Evolutionary conservation across 2,888 invertebrate genomes (phyloP).

Genomic region (Pandemis heparana): DNA sequence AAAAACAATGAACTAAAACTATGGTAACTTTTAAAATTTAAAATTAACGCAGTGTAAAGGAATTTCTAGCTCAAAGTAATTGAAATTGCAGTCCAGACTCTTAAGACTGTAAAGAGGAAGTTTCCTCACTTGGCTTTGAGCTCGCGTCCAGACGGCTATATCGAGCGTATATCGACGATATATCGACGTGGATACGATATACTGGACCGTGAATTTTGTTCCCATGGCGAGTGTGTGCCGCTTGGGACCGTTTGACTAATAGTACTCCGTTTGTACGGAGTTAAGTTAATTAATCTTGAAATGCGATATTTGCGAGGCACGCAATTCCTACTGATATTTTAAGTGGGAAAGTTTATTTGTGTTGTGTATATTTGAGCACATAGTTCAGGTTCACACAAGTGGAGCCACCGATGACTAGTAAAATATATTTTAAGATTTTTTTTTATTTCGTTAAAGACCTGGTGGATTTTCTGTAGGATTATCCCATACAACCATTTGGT

Average conservation of each 20-base stretch:
- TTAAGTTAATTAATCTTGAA: conserved; percentile 39
- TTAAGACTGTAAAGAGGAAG: conserved; percentile 32
- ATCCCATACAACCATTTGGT: too few relatives aligned
- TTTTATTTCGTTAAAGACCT: too few relatives aligned
- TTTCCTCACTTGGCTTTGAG: conserved; percentile 25
- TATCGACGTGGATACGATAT: conserved; percentile 12
- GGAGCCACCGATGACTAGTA: too few relatives aligned
- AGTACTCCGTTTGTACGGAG: conserved; percentile 32
- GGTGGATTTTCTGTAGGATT: too few relatives aligned
- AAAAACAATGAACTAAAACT: neutral
- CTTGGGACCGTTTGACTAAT: conserved; percentile 38
- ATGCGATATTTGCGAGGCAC: conserved; percentile 5
- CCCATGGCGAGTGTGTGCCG: conserved; percentile 31
- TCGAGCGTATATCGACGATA: conserved; percentile 28
- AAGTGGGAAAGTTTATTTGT: too few relatives aligned
- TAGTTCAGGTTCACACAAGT: too few relatives aligned
- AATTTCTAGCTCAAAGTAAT: conserved; percentile 26
- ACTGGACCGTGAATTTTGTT: conserved; percentile 16
- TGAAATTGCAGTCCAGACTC: conserved; percentile 30
- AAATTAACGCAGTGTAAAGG: neutral
- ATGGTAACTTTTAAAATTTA: neutral
- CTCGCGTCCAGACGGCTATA: conserved; percentile 24
- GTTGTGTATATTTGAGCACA: too few relatives aligned
- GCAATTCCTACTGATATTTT: neutral
- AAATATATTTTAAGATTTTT: too few relatives aligned